Evolutionary conservation across 2,888 invertebrate species (phyloP), one percentile per base, ranked within the genome.

Genomic region (Sphecodes monilicornis): DNA sequence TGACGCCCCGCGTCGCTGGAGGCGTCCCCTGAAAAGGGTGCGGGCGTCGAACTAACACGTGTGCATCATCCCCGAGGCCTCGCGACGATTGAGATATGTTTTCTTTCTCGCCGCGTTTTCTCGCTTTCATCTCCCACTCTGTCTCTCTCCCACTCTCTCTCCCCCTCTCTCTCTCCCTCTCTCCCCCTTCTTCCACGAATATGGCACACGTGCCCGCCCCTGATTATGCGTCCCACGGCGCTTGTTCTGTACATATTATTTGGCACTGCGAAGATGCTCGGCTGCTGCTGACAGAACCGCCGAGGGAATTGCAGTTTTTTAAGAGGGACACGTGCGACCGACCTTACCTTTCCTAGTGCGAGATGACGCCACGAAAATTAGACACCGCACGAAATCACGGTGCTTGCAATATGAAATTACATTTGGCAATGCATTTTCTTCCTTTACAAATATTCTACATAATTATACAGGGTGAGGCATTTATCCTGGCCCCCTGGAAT

Each of bases 171-270:
- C 46, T 18, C 22, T 2, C 50, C 50, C n/a, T n/a, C 50, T 50
- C 50, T 22, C 3, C n/a, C 50, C 22, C 50, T 57, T 66, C 41
- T 46, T 29, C 54, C 43, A 60, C 29, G 50, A 50, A 29, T 64
- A 13, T 18, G 11, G 22, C 36, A 66, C 66, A 36, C 66, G 26
- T 46, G 18, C 36, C 41, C 74, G 6, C 18, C 26, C 50, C 66
- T 64, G 74, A 69, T 88, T 87, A 88, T 87, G 78, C 72, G 80
- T 85, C 87, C 80, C 82, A 64, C 32, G 88, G 80, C 80, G 81
- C 84, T 85, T 84, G 80, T 87, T 87, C 80, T 74, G 76, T 71
- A 78, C 66, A 71, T 87, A 84, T 87, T 85, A 84, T 87, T 85
- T 78, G 84, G 77, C 75, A 71, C 46, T 36, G 77, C 50, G 29